Base-by-base conservation (phyloP, 2,113 vertebrate species). In the Synchiropus splendidus region DNA sequence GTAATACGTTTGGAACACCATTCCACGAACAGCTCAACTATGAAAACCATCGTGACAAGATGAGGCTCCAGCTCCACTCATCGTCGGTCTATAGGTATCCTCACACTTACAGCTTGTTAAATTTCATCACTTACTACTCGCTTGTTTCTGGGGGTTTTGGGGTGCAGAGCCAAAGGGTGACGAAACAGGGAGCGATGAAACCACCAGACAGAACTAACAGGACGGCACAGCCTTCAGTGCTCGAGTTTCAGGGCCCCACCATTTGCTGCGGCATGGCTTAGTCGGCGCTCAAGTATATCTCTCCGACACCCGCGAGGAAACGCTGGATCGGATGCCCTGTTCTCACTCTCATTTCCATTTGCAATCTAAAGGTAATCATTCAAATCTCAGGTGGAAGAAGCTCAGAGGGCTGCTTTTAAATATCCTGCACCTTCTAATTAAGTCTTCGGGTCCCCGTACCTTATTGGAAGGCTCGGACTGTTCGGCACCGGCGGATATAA, bases 391-490 rank as follows among this genome's bases (percentile, higher is more conserved):
- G 72, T 67, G 80, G 63, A 64, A 54, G 44, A 34, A 55, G 55
- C 40, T 41, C 36, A 42, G 61, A 61, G 69, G 65, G 68, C 36
- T 46, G 48, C 37, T 8, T 61, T 63, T 75, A 79, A 83, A 81
- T 77, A 80, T 27, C 21, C 52, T 68, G 58, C 57, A 59, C 62
- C 48, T 60, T 70, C 67, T 86, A 81, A 87, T 85, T 78, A 85
- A 74, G 74, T 84, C 72, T 73, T 78, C 62, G 60, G 59, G 68
- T 75, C 66, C 57, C 42, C 11, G 40, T 49, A 67, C 67, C 80
- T 83, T 77, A 80, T 82, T 77, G 70, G 67, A 48, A 58, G 42
- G 57, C 48, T 72, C 40, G 53, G 75, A 70, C 72, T 66, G 52
- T 16, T 35, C 48, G 48, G 42, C 50, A 64, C 66, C 72, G 58